A percentile compares a stretch with the other conserved stretches of the same genome.
phyloP scores from a whole-genome alignment of 64 coral and sea anemone genomes.

The Trachythela sp. region DNA sequence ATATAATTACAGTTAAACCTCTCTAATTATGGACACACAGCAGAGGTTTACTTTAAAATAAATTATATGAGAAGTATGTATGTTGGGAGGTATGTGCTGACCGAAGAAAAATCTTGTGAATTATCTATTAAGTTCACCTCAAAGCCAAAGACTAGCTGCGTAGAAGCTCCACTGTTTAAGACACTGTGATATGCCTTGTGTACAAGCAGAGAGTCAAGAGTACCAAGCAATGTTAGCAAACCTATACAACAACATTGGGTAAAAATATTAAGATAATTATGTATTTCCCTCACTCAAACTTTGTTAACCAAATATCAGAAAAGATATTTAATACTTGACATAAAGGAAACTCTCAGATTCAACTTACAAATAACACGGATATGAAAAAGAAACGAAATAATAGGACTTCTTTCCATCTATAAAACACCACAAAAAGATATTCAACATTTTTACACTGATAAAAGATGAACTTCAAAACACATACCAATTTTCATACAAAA shows the following conservation, averaged over 20 bases:
- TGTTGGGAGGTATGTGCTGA: too few species aligned
- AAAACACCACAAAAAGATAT: background rate
- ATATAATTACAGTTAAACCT: too few species aligned
- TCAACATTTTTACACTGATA: background rate
- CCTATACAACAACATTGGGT: background rate
- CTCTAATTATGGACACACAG: too few species aligned
- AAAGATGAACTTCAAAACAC: background rate
- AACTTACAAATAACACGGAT: conserved; percentile 48
- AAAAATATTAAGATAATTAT: background rate
- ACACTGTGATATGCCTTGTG: conserved; percentile 84
- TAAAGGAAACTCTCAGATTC: background rate
- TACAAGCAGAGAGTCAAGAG: conserved; percentile 74
- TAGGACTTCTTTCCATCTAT: conserved; percentile 89
- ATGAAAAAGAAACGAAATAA: conserved; percentile 88
- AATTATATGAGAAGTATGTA: background rate
- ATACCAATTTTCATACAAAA: background rate
- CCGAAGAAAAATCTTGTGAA: too few species aligned
- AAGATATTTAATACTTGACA: background rate
- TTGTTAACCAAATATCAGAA: too few species aligned
- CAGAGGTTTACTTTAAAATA: too few species aligned
- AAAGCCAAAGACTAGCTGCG: conserved; percentile 97
- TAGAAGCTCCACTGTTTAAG: conserved; percentile 88
- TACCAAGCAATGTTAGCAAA: conserved; percentile 71
- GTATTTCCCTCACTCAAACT: too few species aligned
- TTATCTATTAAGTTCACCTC: conserved; percentile 52